Base-by-base conservation (phyloP, 2,113 vertebrate species). In the Pluvianellus socialis region DNA sequence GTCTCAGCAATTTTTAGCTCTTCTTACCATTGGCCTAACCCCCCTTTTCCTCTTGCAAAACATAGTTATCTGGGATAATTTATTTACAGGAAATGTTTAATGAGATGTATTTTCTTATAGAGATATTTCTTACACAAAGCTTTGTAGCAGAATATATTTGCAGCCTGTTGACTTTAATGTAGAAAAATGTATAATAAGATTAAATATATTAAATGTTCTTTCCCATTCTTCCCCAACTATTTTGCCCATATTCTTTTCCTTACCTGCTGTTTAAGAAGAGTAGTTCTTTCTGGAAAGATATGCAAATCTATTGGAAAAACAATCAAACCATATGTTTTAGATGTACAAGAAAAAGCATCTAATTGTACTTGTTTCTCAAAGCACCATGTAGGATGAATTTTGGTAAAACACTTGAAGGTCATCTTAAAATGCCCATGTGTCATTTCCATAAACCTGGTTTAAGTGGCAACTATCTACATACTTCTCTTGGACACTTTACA, bases 21-120 rank as follows among this genome's bases (percentile, higher is more conserved):
- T 76, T 80, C 55, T 86, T 94, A 40, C 59, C 77, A 82, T 83
- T 87, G 92, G 52, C 49, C 89, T 96, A 88, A 42, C 53, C 65
- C 40, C 6, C 50, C 50, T 95, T 91, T 88, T 93, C 72, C 79
- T 93, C 87, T 79, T 95, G 86, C 88, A 95, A 96, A 96, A 97
- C 90, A 76, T 96, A 97, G 97, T 59, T 98, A 98, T 97, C 97
- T 95, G 95, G 96, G 97, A 87, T 98, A 98, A 98, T 98, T 98
- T 98, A 98, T 98, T 98, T 98, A 98, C 98, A 98, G 98, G 98
- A 98, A 98, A 97, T 98, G 97, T 98, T 97, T 98, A 98, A 98
- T 98, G 96, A 98, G 98, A 98, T 98, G 98, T 98, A 98, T 98
- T 98, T 98, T 98, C 98, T 98, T 98, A 98, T 98, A 98, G 96